Percentiles rank a stretch among this genome's conserved stretches.
These are phyloP conservation scores for Archilochus colubris DNA, from an alignment of 2,113 vertebrate species.

Conservation along the genomic window DNA sequence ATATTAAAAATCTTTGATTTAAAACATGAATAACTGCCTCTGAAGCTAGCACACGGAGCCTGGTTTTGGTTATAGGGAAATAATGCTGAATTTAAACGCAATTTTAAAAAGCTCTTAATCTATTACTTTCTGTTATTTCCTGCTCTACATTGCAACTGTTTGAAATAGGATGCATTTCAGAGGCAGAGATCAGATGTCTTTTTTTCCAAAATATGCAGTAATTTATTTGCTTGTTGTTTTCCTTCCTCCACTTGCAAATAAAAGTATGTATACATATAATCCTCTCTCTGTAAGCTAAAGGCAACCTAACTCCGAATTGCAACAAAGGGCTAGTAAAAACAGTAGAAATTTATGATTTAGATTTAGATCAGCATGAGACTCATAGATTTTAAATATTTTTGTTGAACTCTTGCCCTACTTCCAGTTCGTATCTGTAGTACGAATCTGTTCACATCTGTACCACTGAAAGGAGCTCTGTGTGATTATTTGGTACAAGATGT, in stretches of 20 bases:
- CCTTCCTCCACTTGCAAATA: background rate
- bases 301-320: background rate
- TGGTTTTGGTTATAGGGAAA: background rate
- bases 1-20: slow-evolving; percentile 1
- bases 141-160: background rate
- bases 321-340: background rate
- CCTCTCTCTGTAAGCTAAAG: background rate
- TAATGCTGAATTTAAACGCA: background rate
- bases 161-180: background rate
- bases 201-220: background rate
- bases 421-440: background rate
- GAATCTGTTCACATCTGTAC: too few species aligned
- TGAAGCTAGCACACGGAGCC: background rate
- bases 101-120: background rate
- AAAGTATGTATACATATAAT: background rate
- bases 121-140: background rate
- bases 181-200: background rate
- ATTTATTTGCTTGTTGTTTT: background rate
- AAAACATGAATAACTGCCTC: background rate
- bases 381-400: background rate
- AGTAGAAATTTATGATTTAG: background rate
- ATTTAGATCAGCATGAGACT: background rate
- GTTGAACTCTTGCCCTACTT: background rate
- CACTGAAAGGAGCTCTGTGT: background rate
- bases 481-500: too few species aligned